Base-by-base conservation (phyloP, 2,888 invertebrate species). In the Chelonus formosanus region DNA sequence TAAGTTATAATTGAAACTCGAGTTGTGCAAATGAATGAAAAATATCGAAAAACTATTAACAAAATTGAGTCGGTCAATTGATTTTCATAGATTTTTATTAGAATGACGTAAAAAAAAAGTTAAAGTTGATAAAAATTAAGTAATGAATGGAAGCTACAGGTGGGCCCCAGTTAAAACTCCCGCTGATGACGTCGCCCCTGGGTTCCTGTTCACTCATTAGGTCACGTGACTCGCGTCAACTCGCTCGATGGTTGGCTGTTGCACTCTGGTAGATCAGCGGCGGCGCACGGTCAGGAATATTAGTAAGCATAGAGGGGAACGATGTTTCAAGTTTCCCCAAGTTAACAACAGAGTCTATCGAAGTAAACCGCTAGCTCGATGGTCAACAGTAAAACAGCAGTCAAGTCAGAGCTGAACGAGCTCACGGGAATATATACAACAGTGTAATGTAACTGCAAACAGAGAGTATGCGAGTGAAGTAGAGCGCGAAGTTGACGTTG, bases 91-190 rank as follows among this genome's bases (percentile, higher is more conserved):
- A 20, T 20, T 20, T 20, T 20, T 20, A 20, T 20, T 20, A 20
- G 20, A 53, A 36, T 44, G 31, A 20, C 7, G 31, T 35, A 56
- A 44, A 48, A 48, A 50, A 47, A 43, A 56, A 35, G 40, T 40
- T 6, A 43, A 58, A 32, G 5, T 40, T 10, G 10, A 50, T 57
- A 48, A 50, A 32, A 53, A 34, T 44, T 40, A 7, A 47, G 53
- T 61, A 56, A 31, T 20, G 6, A 50, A 50, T 8, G 59, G 73
- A 76, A 78, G 79, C 79, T 73, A 80, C 79, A 80, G 79, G 79
- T 80, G 79, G 77, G 55, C 69, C 74, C 75, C 70, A 72, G 71
- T 67, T 60, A 60, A 68, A 52, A 70, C 62, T 63, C 71, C 73
- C 74, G 10, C 35, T 32, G 32, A 45, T 62, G 44, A 73, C 65